A percentile compares a stretch with the other conserved stretches of the same genome.
phyloP scores from a whole-genome alignment of 2,797 vertebrate genomes.

The Mionectes olivaceus region DNA sequence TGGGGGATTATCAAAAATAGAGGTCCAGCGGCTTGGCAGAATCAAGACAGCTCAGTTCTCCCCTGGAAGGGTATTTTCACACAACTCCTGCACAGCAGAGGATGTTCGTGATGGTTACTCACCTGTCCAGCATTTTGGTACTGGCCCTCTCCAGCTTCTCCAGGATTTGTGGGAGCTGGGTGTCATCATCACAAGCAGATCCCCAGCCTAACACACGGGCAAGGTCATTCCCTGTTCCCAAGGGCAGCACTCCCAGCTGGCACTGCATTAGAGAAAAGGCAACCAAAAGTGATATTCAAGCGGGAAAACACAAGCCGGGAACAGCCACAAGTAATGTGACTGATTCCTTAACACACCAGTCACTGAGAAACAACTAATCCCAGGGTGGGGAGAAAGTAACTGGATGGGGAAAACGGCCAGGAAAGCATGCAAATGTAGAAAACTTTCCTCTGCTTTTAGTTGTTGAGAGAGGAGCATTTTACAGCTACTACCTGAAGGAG shows the following conservation, averaged over 20 bases:
- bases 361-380: neutral
- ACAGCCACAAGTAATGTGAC: neutral
- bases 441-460: neutral
- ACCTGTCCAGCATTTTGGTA: slow-evolving; percentile 98
- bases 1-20: neutral
- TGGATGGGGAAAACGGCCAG: neutral
- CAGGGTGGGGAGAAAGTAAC: neutral
- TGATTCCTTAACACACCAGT: neutral
- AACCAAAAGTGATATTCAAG: neutral
- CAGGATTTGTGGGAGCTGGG: slow-evolving; percentile 94
- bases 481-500: neutral
- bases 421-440: neutral
- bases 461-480: neutral
- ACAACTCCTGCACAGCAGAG: neutral
- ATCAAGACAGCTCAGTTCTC: neutral
- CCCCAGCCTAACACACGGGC: slow-evolving; percentile 96
- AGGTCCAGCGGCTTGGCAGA: neutral
- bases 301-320: neutral
- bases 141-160: slow-evolving; percentile 96
- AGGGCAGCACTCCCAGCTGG: slow-evolving; percentile 93
- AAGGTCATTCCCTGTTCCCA: slow-evolving; percentile 95
- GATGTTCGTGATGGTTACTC: neutral
- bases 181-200: slow-evolving; percentile 94
- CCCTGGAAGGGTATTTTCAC: neutral
- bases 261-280: slow-evolving; percentile 79